phyloP scores from a whole-genome alignment of 2,113 vertebrate genomes.

The Gnathonemus longibarbis region DNA sequence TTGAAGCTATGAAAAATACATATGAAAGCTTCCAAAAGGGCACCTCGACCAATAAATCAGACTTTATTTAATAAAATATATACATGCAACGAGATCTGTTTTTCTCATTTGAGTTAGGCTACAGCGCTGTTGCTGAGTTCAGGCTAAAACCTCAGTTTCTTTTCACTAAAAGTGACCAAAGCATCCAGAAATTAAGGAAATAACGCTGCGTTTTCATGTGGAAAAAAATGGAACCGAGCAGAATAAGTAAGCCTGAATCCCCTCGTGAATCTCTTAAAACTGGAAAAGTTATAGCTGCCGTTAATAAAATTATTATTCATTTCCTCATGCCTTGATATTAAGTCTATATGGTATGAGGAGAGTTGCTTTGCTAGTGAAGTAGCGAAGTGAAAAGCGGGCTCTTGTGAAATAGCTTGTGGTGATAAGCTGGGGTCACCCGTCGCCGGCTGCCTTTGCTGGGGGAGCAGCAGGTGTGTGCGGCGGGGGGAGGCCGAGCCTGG shows the following conservation, averaged over 20 bases:
- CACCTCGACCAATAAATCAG: not conserved
- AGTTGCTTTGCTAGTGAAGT: not conserved
- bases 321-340: not conserved
- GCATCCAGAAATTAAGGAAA: not conserved
- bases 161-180: not conserved
- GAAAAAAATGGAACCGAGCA: not conserved
- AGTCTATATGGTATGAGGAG: not conserved
- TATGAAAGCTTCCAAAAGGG: not conserved
- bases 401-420: not conserved
- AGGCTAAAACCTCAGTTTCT: not conserved
- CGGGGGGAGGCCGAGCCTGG: not conserved
- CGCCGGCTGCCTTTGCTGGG: not conserved
- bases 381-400: not conserved
- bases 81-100: not conserved
- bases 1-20: not conserved
- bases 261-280: not conserved
- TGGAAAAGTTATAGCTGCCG: not conserved
- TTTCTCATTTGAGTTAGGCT: not conserved
- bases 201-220: not conserved
- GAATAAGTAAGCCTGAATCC: not conserved
- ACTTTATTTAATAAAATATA: not conserved
- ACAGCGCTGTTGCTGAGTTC: not conserved
- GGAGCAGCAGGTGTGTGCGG: not conserved
- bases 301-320: not conserved
- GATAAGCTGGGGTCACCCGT: not conserved